Percentiles rank a stretch among this genome's conserved stretches.
These are phyloP conservation scores for Psittacula echo DNA, from an alignment of 2,797 vertebrate species.

Conservation along the genomic window DNA sequence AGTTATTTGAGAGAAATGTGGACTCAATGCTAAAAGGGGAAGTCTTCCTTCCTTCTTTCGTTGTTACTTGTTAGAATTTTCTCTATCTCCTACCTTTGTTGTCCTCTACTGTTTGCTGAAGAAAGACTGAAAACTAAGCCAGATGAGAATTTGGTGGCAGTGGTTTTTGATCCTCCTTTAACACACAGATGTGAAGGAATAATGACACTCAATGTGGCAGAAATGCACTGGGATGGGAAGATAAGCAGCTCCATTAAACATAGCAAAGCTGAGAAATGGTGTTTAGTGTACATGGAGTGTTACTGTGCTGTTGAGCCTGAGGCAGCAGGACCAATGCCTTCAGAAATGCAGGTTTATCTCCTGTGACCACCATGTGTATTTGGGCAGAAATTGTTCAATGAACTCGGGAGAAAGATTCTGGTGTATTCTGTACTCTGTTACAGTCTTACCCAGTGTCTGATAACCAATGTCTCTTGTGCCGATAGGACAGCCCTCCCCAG, in stretches of 20 bases:
- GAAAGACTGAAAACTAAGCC: neutral
- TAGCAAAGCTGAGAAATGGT: neutral
- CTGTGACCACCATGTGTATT: neutral
- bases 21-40: neutral
- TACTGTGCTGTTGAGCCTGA: neutral
- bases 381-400: neutral
- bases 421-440: neutral
- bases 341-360: neutral
- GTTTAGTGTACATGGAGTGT: neutral
- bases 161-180: neutral
- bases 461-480: slow-evolving; percentile 14
- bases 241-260: neutral
- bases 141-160: neutral
- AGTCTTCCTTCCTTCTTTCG: neutral
- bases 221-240: neutral
- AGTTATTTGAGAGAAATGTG: neutral
- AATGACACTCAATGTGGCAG: neutral
- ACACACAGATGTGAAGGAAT: neutral
- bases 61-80: neutral
- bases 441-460: neutral
- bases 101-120: neutral
- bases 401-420: neutral
- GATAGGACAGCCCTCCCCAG: slow-evolving; percentile 87
- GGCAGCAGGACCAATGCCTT: neutral
- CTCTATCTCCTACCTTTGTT: neutral